Base-by-base conservation (phyloP, 2,113 vertebrate genomes). In the Merops nubicus region DNA sequence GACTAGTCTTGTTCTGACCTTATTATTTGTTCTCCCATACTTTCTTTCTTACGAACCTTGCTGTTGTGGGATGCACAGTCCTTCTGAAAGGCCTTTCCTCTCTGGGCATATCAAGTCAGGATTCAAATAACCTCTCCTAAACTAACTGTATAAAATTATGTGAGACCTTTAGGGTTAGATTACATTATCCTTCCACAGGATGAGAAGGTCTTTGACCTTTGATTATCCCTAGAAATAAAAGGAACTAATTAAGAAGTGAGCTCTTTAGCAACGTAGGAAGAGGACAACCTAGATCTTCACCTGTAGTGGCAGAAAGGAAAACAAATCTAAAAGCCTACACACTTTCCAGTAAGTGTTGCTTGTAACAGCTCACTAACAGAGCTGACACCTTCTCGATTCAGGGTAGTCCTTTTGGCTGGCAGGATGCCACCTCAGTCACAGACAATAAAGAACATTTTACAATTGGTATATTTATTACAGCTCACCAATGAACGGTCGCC, bases 131-230 rank as follows among this genome's bases (percentile, higher is more conserved):
- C 88, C 14, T 88, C 45, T 88, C 79, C 84, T 85, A 88, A 96
- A 92, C 93, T 93, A 94, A 91, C 85, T 47, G 18, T 51, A 89
- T 81, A 87, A 92, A 96, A 94, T 94, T 80, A 91, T 43, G 72
- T 84, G 48, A 95, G 60, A 84, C 40, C 78, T 68, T 85, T 77
- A 83, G 79, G 50, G 34, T 83, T 91, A 77, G 51, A 84, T 96
- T 95, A 96, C 91, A 65, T 45, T 67, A 74, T 67, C 82, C 76
- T 93, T 93, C 60, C 76, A 81, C 72, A 87, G 86, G 73, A 96
- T 67, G 69, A 72, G 43, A 70, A 72, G 40, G 21, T 19, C 73
- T 93, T 95, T 94, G 79, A 91, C 95, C 79, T 81, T 77, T 75
- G 64, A 78, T 83, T 83, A 91, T 26, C 51, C 47, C 20, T 17